phyloP scores from a whole-genome alignment of 2,888 invertebrate genomes.

The Microplitis manilae region DNA sequence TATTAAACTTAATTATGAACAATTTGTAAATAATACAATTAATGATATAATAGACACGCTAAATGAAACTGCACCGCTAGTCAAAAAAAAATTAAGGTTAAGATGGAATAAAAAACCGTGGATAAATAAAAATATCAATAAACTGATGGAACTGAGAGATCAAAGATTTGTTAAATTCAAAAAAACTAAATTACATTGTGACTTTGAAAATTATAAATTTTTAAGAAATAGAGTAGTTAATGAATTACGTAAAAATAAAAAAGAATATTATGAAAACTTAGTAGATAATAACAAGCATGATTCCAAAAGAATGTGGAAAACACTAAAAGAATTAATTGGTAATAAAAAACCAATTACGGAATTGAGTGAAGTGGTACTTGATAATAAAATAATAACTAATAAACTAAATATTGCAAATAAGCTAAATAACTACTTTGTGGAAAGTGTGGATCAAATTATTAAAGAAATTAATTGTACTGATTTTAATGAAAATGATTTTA shows the following conservation, averaged over 20 bases:
- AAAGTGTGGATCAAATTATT: neutral
- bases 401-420: neutral
- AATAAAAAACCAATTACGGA: neutral
- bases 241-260: neutral
- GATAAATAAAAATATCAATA: neutral
- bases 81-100: neutral
- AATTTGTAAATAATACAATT: neutral
- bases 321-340: neutral
- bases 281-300: neutral
- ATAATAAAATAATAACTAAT: neutral
- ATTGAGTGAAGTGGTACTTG: neutral
- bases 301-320: neutral
- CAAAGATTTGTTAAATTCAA: neutral
- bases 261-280: neutral
- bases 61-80: neutral
- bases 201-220: neutral
- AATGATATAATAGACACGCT: neutral
- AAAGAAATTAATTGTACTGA: neutral
- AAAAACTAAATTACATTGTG: neutral
- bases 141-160: neutral
- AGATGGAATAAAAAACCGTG: neutral
- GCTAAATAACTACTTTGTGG: neutral
- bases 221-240: conserved; percentile 12
- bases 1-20: no score
- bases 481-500: neutral